Evolutionary conservation across 1,140 invertebrate genomes (phyloP).

Genomic region (Drosophila ercepeae): DNA sequence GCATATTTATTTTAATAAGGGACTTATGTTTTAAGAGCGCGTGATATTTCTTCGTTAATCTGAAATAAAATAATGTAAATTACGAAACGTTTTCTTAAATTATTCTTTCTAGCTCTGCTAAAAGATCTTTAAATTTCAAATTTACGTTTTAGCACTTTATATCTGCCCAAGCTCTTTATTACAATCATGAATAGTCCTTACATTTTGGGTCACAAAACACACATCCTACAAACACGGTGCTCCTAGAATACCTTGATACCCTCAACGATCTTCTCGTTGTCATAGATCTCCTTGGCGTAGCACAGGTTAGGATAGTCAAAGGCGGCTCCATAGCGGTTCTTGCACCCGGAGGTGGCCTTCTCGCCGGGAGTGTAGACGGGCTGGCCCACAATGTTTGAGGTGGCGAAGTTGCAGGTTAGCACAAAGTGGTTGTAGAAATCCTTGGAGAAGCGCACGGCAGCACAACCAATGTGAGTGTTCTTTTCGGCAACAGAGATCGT

Average conservation of each 20-base stretch:
- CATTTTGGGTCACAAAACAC: not conserved
- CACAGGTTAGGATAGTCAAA: conserved; percentile 55
- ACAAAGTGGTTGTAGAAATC: conserved; percentile 66
- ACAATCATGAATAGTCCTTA: not conserved
- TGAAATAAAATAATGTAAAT: too few relatives aligned
- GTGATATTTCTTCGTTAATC: too few relatives aligned
- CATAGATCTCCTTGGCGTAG: conserved; percentile 64
- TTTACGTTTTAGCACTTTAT: conserved; percentile 15
- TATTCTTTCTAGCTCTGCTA: too few relatives aligned
- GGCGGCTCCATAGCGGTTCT: conserved; percentile 57
- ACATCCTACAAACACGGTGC: not conserved
- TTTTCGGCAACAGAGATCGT: conserved; percentile 61
- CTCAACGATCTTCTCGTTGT: conserved; percentile 52
- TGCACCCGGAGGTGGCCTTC: conserved; percentile 52
- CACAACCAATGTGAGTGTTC: conserved; percentile 60
- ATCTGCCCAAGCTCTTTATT: not conserved
- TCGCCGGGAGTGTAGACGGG: conserved; percentile 60
- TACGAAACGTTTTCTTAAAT: too few relatives aligned
- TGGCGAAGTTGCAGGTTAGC: conserved; percentile 61
- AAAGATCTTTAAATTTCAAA: too few relatives aligned
- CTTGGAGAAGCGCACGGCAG: conserved; percentile 50
- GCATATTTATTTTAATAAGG: too few relatives aligned
- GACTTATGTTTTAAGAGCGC: too few relatives aligned
- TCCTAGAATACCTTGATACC: conserved; percentile 26
- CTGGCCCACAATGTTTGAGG: conserved; percentile 50